Evolutionary conservation across 2,888 invertebrate species (phyloP).

Genomic region (Cheilosia urbana): DNA sequence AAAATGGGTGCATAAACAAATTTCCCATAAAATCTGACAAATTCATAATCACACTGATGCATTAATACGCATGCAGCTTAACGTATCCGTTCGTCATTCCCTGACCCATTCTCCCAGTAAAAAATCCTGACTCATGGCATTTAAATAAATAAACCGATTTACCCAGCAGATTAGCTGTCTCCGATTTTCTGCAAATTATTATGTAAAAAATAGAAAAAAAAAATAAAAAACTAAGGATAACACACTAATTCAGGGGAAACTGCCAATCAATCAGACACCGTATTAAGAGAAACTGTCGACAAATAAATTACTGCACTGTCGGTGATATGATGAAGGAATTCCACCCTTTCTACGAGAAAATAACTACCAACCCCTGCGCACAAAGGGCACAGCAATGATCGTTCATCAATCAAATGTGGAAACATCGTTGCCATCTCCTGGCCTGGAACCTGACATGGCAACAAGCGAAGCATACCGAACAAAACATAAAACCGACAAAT

Average conservation of each 20-base stretch:
- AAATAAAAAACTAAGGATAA: constrained; percentile 26
- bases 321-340: constrained; percentile 23
- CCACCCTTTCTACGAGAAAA: constrained; percentile 32
- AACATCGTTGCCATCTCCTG: constrained; percentile 52
- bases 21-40: too few relatives aligned
- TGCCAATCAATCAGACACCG: constrained; percentile 58
- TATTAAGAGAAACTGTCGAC: constrained; percentile 23
- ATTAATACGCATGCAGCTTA: background rate
- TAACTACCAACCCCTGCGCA: constrained; percentile 21
- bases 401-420: constrained; percentile 63
- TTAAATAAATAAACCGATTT: constrained; percentile 14
- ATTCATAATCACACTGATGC: too few relatives aligned
- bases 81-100: background rate
- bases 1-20: too few relatives aligned
- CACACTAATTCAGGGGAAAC: constrained; percentile 45
- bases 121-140: background rate
- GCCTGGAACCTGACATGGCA: constrained; percentile 46
- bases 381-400: constrained; percentile 49
- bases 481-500: constrained; percentile 10
- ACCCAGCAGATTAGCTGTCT: background rate
- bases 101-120: background rate
- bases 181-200: constrained; percentile 1
- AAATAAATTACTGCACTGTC: constrained; percentile 22
- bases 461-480: constrained; percentile 51
- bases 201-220: constrained; percentile 1